Evolutionary conservation across 2,113 vertebrate genomes (phyloP).

Genomic region (Mormoops blainvillei): DNA sequence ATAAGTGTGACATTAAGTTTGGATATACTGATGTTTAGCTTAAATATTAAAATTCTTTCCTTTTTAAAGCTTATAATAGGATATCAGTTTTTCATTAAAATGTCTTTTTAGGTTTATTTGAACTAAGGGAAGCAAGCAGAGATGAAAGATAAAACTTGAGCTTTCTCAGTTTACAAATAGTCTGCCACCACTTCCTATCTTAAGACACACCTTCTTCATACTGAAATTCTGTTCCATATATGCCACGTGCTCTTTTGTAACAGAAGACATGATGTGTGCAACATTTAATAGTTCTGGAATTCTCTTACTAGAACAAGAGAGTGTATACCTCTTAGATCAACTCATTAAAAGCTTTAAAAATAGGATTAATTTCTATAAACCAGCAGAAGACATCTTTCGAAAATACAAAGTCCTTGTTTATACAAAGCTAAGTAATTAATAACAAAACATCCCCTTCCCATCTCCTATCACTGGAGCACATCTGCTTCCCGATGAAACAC

Average conservation of each 20-base stretch:
- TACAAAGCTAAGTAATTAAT: conserved; percentile 78
- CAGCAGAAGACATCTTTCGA: conserved; percentile 67
- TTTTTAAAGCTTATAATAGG: conserved; percentile 5
- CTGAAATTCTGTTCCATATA: background rate
- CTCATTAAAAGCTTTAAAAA: conserved; percentile 51
- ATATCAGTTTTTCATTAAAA: background rate
- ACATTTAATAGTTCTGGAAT: conserved; percentile 15
- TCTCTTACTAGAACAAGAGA: background rate
- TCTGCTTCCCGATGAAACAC: conserved; percentile 80
- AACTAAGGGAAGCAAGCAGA: background rate
- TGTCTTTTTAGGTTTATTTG: conserved; percentile 2
- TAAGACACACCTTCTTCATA: background rate
- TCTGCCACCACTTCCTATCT: background rate
- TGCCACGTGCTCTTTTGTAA: background rate
- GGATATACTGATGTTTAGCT: background rate
- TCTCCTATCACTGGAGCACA: conserved; percentile 79
- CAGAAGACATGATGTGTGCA: background rate
- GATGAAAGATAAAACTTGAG: conserved; percentile 24
- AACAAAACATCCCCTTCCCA: conserved; percentile 83
- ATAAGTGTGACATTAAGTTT: background rate
- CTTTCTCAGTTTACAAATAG: conserved; percentile 24
- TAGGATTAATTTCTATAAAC: conserved; percentile 71
- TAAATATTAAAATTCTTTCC: background rate
- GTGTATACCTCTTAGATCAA: background rate
- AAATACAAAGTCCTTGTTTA: conserved; percentile 79